phyloP scores from a whole-genome alignment of 2,888 invertebrate species.

The Harpagoxenus sublaevis region DNA sequence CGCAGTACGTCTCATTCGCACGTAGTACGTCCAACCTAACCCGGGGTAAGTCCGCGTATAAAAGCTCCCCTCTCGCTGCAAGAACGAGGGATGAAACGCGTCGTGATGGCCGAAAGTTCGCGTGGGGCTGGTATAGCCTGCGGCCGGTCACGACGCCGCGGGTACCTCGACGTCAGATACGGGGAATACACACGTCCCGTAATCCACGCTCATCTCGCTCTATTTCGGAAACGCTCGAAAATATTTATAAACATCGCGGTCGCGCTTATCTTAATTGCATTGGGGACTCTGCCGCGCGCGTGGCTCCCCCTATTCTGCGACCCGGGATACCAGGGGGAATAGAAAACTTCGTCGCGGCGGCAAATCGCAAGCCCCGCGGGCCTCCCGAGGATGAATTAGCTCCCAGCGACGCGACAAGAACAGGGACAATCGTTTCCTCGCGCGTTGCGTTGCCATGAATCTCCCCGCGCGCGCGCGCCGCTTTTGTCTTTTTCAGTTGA shows the following conservation, averaged over 20 bases:
- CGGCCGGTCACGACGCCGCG: constrained; percentile 70
- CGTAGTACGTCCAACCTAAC: constrained; percentile 64
- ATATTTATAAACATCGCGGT: constrained; percentile 79
- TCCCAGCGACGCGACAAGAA: constrained; percentile 69
- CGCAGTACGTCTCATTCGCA: constrained; percentile 71
- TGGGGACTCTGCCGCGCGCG: constrained; percentile 71
- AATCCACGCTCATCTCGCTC: background rate
- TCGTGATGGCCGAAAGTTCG: constrained; percentile 67
- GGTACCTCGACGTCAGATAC: constrained; percentile 74
- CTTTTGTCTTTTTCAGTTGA: constrained; percentile 45
- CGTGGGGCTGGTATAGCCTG: constrained; percentile 67
- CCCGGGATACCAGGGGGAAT: constrained; percentile 69
- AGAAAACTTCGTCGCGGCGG: constrained; percentile 70
- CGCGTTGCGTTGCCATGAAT: constrained; percentile 1
- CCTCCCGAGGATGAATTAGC: constrained; percentile 70
- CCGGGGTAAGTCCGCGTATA: constrained; percentile 56
- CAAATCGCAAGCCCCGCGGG: constrained; percentile 62
- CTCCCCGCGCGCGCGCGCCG: background rate
- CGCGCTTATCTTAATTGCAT: constrained; percentile 81
- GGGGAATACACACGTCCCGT: constrained; percentile 51
- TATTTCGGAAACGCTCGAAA: constrained; percentile 58
- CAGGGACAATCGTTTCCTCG: constrained; percentile 58
- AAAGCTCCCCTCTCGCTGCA: constrained; percentile 48
- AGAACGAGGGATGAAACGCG: background rate
- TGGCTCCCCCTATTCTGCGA: constrained; percentile 65